Evolutionary conservation across 2,113 vertebrate species (phyloP), one percentile per base, ranked within the genome.

Genomic region (Megalops atlanticus): DNA sequence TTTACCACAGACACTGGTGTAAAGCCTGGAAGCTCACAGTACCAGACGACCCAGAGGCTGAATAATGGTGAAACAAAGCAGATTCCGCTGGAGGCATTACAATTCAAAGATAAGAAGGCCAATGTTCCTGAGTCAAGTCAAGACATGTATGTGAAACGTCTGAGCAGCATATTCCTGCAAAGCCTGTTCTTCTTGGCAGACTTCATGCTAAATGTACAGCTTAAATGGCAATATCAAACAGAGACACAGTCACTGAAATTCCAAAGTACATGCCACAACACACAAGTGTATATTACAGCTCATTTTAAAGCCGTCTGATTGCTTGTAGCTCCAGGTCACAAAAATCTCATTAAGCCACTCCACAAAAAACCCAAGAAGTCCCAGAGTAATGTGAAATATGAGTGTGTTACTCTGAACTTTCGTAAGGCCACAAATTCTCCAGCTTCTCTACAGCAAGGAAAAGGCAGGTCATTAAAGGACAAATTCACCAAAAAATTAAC

Each of bases 81-180:
- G 15, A n/a, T 21, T 73, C 35, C 6, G 33, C 35, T 5, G 71
- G 35, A 84, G 82, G 81, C 84, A 81, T 82, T 72, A 49, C 82
- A 80, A 87, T 86, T 77, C 77, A 24, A 31, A 81, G 89, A 90
- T 89, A 88, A 82, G 84, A 80, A 52, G 79, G 79, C 15, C 33
- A 4, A 77, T 38, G 83, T 38, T 4, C 70, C 81, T 70, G 47
- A 78, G 75, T 88, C 90, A 90, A 83, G 92, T 92, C 84, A 76
- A 74, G 89, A 90, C 92, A 89, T 91, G 91, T 74, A 83, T 4
- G 33, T 3, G 70, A 70, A 41, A 40, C 35, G 27, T 24, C 33
- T 15, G 16, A 6, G 2, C 35, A 73, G 38, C 16, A 11, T 31
- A 31, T 11, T n/a, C 58, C 24, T 64, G 58, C 58, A 31, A 10